These are phyloP conservation scores for Trochalopteron elliotii DNA, from an alignment of 2,113 vertebrate genomes.

Conservation along the genomic window DNA sequence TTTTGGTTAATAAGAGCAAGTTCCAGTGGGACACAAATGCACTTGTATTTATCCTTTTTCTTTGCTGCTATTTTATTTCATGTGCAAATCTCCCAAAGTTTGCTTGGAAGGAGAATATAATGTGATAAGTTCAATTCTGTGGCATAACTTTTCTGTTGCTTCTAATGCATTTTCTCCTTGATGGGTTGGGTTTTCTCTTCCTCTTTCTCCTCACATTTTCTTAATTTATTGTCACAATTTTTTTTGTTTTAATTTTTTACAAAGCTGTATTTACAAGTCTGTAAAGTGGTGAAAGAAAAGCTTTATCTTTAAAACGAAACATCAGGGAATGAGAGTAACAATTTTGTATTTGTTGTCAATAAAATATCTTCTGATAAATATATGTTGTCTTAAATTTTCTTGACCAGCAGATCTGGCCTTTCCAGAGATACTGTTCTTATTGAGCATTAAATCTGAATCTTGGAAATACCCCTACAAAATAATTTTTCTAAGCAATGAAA, in stretches of 20 bases:
- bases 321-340: conserved; percentile 49
- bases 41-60: conserved; percentile 66
- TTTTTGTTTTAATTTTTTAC: conserved; percentile 35
- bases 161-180: conserved; percentile 25
- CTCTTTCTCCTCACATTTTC: not conserved
- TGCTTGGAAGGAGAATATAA: conserved; percentile 32
- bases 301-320: conserved; percentile 60
- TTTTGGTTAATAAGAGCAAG: conserved; percentile 79
- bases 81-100: conserved; percentile 4
- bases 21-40: conserved; percentile 58
- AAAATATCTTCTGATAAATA: conserved; percentile 66
- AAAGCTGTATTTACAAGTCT: conserved; percentile 28
- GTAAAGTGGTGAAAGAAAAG: conserved; percentile 59
- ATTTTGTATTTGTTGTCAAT: conserved; percentile 70
- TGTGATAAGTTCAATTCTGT: conserved; percentile 58
- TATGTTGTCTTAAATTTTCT: conserved; percentile 16
- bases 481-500: not conserved
- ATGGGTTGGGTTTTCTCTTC: not conserved
- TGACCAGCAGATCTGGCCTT: not conserved
- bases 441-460: conserved; percentile 17
- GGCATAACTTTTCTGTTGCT: conserved; percentile 55
- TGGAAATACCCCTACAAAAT: not conserved
- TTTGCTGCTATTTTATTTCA: conserved; percentile 74
- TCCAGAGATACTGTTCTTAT: not conserved
- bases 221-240: conserved; percentile 74